Evolutionary conservation across 2,888 invertebrate species (phyloP), one percentile per base, ranked within the genome.

Genomic region (Apodemia zela): DNA sequence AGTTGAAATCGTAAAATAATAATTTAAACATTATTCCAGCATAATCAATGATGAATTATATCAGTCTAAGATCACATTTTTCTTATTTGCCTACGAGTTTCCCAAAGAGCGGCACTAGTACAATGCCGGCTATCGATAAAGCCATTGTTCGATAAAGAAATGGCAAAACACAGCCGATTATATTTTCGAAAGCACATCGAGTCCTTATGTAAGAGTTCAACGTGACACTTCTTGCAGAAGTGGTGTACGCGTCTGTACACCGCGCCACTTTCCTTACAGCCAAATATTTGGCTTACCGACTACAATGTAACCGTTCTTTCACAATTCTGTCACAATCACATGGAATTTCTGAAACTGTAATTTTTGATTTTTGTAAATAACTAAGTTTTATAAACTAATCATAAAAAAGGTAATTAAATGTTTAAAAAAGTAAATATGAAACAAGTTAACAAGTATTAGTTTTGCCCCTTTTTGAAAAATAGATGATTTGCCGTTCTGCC

Each of bases 191-290:
- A 91, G 90, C 89, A 87, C 82, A 76, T 68, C 75, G 76, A 81
- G 80, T 85, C 84, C 87, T 91, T 91, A 91, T 86, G 89, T 89
- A 91, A 91, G 84, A 90, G 90, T 90, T 91, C 90, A 89, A 83
- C 81, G 90, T 91, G 89, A 90, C 84, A 91, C 90, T 90, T 91
- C 68, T 76, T 69, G 76, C 71, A 75, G 73, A 79, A 77, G 76
- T 77, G 76, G 76, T 78, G 78, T 75, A 75, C 73, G 74, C 75
- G 79, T 73, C 76, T 81, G 85, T 85, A 80, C 82, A 80, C 79
- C 83, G 89, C 83, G 88, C 89, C 85, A 89, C 89, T 90, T 89
- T 87, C 88, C 80, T 88, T 80, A 75, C 78, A 74, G 74, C 76
- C 79, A 81, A 84, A 85, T 85, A 85, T 88, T 87, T 87, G 82